Evolutionary conservation across 35 echinoderm and acorn worm species (phyloP).

Genomic region (Strongylocentrotus purpuratus): DNA sequence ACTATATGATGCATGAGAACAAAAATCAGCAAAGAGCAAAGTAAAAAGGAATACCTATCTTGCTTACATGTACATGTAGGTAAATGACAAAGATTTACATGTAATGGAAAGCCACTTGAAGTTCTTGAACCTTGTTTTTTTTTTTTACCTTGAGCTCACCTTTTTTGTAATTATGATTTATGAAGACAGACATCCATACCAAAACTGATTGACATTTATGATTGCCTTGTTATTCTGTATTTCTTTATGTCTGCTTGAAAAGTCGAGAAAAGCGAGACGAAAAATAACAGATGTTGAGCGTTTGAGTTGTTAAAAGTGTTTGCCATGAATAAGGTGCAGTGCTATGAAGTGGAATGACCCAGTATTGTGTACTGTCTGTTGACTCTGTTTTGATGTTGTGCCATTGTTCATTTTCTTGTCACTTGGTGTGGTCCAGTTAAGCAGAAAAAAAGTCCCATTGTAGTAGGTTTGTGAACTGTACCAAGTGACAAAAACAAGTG

Average conservation of each 20-base stretch:
- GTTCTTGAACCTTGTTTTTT: no score
- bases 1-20: no score
- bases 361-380: not conserved
- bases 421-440: not conserved
- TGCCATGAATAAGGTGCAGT: not conserved
- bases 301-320: not conserved
- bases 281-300: not conserved
- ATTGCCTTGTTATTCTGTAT: not conserved
- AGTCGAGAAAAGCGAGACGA: not conserved
- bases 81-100: no score
- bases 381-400: not conserved
- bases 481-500: not conserved
- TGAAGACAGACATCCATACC: not conserved
- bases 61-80: no score
- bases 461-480: not conserved
- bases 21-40: no score
- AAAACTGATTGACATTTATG: not conserved
- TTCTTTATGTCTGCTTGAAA: not conserved
- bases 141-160: no score
- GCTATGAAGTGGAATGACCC: not conserved
- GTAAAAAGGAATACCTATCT: no score
- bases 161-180: no score
- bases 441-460: not conserved
- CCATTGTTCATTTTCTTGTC: constrained; percentile 17
- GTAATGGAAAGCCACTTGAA: no score